A percentile compares a stretch with the other conserved stretches of the same genome.
These are phyloP conservation scores for Ramazzottius varieornatus DNA, from an alignment of 2,888 invertebrate genomes.

Conservation along the genomic window DNA sequence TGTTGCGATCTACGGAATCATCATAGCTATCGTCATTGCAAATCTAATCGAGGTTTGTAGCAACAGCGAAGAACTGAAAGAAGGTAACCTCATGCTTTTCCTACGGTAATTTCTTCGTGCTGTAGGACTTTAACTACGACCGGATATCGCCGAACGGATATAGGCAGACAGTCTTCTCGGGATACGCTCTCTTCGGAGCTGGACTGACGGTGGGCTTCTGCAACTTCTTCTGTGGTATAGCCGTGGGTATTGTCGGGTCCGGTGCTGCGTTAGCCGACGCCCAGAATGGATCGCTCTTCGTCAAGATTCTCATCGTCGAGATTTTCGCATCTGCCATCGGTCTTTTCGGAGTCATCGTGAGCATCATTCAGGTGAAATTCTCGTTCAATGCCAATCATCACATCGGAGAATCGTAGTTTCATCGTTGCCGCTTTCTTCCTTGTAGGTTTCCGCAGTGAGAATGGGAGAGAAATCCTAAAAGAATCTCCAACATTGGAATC, in stretches of 20 bases:
- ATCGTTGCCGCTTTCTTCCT: too few relatives aligned
- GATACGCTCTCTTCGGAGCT: slow-evolving; percentile 83
- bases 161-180: slow-evolving; percentile 24
- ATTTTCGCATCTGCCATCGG: slow-evolving; percentile 98
- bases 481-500: too few relatives aligned
- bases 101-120: too few relatives aligned
- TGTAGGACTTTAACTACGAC: too few relatives aligned
- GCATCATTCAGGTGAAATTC: slow-evolving; percentile 32
- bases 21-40: slow-evolving; percentile 85
- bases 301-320: slow-evolving; percentile 91
- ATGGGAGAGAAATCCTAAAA: not conserved
- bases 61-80: too few relatives aligned
- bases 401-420: not conserved
- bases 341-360: slow-evolving; percentile 88
- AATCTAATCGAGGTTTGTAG: slow-evolving; percentile 36
- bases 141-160: slow-evolving; percentile 9
- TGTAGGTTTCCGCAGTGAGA: not conserved
- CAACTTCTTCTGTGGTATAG: slow-evolving; percentile 78
- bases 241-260: slow-evolving; percentile 90
- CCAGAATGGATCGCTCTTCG: slow-evolving; percentile 78
- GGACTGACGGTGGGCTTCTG: slow-evolving; percentile 80
- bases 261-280: slow-evolving; percentile 95
- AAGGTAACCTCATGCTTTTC: too few relatives aligned
- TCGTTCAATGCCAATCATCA: not conserved
- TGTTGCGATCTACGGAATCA: slow-evolving; percentile 94